Base-by-base conservation (phyloP, 1,140 invertebrate genomes). In the Augochlora pura region DNA sequence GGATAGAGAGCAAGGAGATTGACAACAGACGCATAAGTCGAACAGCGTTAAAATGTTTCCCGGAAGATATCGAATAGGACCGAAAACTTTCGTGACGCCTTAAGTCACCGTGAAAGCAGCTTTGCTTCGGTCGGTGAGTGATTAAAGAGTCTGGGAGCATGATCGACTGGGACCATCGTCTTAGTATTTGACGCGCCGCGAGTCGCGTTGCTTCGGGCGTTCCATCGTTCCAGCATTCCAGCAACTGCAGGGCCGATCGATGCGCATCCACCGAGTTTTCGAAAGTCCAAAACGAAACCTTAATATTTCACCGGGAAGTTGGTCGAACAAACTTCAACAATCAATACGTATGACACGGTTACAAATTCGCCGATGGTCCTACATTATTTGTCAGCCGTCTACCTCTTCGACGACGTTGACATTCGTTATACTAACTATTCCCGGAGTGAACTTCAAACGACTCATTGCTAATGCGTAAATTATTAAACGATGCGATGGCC, bases 101-200 rank as follows among this genome's bases (percentile, higher is more conserved):
- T 77, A 85, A 85, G 79, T 79, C 52, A 80, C 81, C 76, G 64
- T 82, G 76, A 82, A 83, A 83, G 75, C 76, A 54, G 74, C 81
- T 86, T 83, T 71, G 60, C 69, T 60, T 57, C 23, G 68, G 52
- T 81, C 81, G 70, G 74, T 73, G 73, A 79, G 74, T 83, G 78
- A 86, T 86, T 86, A 86, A 86, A 68, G 80, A 82, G 80, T 80
- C 82, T 66, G 74, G 52, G 69, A 63, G 25, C 75, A 73, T 69
- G 81, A 77, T 80, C 74, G 75, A 49, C 23, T n/a, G 16, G 27
- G 57, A 39, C 14, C 0, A 14, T 14, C 38, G 49, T 10, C 21
- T 3, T 60, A 60, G 62, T 66, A 73, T 72, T 78, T 57, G 32
- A 54, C 25, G 57, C 21, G 42, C 10, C 49, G n/a, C 2, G 67